Conservation (phyloP, 2,888 invertebrate species). For the Mylabris sibirica region DNA sequence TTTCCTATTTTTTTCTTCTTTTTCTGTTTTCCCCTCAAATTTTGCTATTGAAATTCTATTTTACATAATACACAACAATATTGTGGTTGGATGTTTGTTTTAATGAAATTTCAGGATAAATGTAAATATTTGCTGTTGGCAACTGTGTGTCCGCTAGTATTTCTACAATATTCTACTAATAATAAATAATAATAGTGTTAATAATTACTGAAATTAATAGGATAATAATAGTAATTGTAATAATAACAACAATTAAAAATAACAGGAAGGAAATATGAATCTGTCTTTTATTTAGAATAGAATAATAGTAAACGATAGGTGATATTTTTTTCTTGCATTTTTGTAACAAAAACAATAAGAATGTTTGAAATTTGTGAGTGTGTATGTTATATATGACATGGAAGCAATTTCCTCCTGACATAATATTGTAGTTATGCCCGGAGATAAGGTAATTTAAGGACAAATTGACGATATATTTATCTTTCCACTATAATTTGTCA, state of each 20-base stretch:
- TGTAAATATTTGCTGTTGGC: slow-evolving; percentile 17
- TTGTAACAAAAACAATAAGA: not conserved
- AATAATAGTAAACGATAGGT: too few relatives aligned
- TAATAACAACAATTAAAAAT: too few relatives aligned
- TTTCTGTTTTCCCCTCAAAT: not conserved
- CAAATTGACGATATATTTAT: not conserved
- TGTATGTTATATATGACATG: not conserved
- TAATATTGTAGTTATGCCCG: not conserved
- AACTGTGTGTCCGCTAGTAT: not conserved
- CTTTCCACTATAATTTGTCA: not conserved
- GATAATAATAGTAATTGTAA: not conserved
- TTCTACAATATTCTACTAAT: not conserved
- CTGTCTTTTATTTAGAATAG: too few relatives aligned
- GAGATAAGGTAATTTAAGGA: not conserved
- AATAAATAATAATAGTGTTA: not conserved
- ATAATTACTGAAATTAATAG: not conserved
- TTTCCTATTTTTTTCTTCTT: too few relatives aligned
- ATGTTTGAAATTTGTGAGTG: slow-evolving; percentile 4
- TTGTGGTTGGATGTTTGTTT: slow-evolving; percentile 2
- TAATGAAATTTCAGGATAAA: slow-evolving; percentile 6
- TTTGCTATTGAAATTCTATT: not conserved
- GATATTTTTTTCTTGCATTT: too few relatives aligned
- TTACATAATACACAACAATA: not conserved
- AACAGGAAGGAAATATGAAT: too few relatives aligned
- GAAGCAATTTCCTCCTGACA: slow-evolving; percentile 1